Conservation (phyloP, 2,113 vertebrate genomes). For the Tympanuchus pallidicinctus region DNA sequence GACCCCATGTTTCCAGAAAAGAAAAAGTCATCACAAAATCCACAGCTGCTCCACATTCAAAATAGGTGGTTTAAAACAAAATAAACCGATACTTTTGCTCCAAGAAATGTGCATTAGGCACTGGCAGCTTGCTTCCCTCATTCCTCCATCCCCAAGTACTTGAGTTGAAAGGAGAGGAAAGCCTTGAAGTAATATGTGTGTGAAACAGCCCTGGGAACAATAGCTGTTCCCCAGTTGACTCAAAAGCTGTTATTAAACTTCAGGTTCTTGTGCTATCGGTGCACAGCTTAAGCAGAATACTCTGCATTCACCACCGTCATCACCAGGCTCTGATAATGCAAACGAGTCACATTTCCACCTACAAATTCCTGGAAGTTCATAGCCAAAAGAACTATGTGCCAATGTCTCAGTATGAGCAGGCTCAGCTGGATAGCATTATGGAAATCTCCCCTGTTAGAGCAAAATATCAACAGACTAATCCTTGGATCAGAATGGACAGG, state of each 20-base stretch:
- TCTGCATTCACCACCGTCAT: not conserved
- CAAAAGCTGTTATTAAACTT: conserved; percentile 34
- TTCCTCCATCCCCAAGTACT: conserved; percentile 15
- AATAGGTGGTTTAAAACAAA: conserved; percentile 47
- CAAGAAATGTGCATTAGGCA: not conserved
- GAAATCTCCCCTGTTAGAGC: not conserved
- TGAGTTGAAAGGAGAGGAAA: not conserved
- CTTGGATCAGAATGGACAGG: not conserved
- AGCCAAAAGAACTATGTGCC: not conserved
- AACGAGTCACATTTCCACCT: not conserved
- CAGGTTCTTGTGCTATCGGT: not conserved
- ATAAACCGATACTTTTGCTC: conserved; percentile 13
- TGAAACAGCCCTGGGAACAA: conserved; percentile 29
- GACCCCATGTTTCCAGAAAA: not conserved
- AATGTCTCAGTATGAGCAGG: not conserved
- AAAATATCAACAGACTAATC: not conserved
- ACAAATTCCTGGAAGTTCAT: conserved; percentile 8
- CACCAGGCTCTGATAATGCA: not conserved
- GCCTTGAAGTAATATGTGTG: not conserved
- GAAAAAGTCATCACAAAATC: not conserved
- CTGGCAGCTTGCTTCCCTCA: conserved; percentile 46
- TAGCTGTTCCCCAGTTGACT: conserved; percentile 29
- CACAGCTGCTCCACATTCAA: conserved; percentile 59
- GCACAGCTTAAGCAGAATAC: conserved; percentile 9
- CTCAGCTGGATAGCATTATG: not conserved